Percentiles rank a stretch among this genome's conserved stretches.
Conservation (phyloP, 2,797 vertebrate species). For the Chiloscyllium punctatum region DNA sequence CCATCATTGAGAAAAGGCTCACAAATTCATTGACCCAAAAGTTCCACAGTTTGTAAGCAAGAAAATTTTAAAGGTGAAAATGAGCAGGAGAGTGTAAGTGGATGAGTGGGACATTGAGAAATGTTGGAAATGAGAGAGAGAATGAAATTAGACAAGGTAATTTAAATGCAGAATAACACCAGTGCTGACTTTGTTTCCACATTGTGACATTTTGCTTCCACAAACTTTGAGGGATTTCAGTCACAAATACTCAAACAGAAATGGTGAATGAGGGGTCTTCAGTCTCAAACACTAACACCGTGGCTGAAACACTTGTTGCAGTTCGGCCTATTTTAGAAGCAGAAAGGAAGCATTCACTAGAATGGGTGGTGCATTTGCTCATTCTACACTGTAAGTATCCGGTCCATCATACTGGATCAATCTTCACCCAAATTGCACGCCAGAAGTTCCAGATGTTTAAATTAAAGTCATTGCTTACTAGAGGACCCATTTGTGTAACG, state of each 20-base stretch:
- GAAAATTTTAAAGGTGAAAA: background rate
- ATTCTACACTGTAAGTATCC: no score
- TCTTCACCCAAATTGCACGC: no score
- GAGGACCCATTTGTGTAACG: background rate
- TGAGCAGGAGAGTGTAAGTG: background rate
- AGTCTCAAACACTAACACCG: background rate
- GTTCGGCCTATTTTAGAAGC: no score
- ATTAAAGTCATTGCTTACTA: no score
- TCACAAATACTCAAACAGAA: background rate
- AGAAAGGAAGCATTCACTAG: no score
- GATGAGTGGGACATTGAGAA: no score
- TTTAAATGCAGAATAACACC: background rate
- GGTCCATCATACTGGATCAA: no score
- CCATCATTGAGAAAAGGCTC: background rate
- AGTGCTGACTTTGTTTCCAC: background rate
- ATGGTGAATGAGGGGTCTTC: no score
- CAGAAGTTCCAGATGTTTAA: no score
- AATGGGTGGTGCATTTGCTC: no score
- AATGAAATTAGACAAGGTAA: background rate
- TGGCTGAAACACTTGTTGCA: no score
- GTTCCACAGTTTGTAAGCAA: background rate
- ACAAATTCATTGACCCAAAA: background rate
- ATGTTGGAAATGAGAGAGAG: no score
- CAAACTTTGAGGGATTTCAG: background rate
- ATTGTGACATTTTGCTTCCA: background rate